Percentiles rank a stretch among this genome's conserved stretches.
phyloP scores from a whole-genome alignment of 2,888 invertebrate species.

The Apodemia zela region DNA sequence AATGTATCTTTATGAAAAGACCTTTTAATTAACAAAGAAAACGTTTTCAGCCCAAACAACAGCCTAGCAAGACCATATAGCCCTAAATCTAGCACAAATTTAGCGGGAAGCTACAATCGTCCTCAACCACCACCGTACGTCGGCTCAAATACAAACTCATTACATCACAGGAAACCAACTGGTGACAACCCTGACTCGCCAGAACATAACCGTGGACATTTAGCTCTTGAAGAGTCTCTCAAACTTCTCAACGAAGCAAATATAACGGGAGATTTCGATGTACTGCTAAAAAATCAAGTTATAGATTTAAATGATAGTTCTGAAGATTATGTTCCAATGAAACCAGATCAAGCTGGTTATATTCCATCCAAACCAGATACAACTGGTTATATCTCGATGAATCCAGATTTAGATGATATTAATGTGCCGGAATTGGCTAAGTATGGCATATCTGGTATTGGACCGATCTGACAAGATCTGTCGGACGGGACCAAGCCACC shows the following conservation, averaged over 20 bases:
- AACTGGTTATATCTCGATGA: slow-evolving; percentile 33
- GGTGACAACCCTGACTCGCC: slow-evolving; percentile 52
- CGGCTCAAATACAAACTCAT: slow-evolving; percentile 56
- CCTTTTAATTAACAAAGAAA: slow-evolving; percentile 29
- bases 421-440: slow-evolving; percentile 62
- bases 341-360: slow-evolving; percentile 39
- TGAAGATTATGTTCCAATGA: slow-evolving; percentile 68
- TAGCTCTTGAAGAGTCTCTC: slow-evolving; percentile 66
- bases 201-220: slow-evolving; percentile 51
- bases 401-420: slow-evolving; percentile 55
- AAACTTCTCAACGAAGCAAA: slow-evolving; percentile 73
- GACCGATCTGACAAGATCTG: slow-evolving; percentile 67
- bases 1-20: neutral
- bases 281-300: slow-evolving; percentile 55
- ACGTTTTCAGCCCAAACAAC: slow-evolving; percentile 72
- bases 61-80: slow-evolving; percentile 76
- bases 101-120: slow-evolving; percentile 66
- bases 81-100: slow-evolving; percentile 64
- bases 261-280: slow-evolving; percentile 54
- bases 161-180: slow-evolving; percentile 58
- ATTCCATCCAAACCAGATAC: slow-evolving; percentile 18
- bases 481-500: slow-evolving; percentile 51
- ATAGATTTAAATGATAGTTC: slow-evolving; percentile 58
- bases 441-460: slow-evolving; percentile 50
- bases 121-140: slow-evolving; percentile 73